Base-by-base conservation (phyloP, 2,797 vertebrate species). In the Tragelaphus eurycerus region DNA sequence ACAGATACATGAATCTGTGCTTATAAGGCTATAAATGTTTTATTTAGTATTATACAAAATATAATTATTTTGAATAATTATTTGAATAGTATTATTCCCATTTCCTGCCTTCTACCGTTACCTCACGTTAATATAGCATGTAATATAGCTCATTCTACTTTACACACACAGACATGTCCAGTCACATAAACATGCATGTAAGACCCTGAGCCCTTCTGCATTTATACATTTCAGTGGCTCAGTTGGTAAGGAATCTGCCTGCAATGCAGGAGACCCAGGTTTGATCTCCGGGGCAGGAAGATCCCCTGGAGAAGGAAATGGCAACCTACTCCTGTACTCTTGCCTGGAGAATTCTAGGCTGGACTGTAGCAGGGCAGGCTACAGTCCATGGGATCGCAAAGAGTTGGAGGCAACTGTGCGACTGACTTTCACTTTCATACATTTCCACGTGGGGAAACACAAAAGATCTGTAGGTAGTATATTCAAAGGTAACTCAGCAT, bases 41-140 rank as follows among this genome's bases (percentile, higher is more conserved):
- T 27, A 83, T 78, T 62, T 92, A 95, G 52, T 90, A 87, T 95
- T 34, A 83, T 15, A 76, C 29, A 89, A 84, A 96, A 92, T 84
- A 15, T 43, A 43, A 43, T 43, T 43, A 43, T 43, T 43, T 43
- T 43, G 43, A 43, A 43, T 43, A 43, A 43, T 43, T 43, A 43
- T 43, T 43, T 43, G 43, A 43, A 43, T 43, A 43, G 43, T 43
- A 43, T 38, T 79, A 13, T 85, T 79, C 31, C 76, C 87, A 9
- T 29, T 93, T 95, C 48, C 50, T 76, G 25, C 19, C 81, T 52
- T 74, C 52, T 64, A 46, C 62, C 0, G 21, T 34, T 27, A 57
- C 46, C 64, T 50, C 14, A 79, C 59, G 43, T 81, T 60, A 52
- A 59, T 1, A 90, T 4, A 93, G 54, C 43, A 52, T 43, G 19